Evolutionary conservation across 2,113 vertebrate species (phyloP), one percentile per base, ranked within the genome.

Genomic region (Speoplatyrhinus poulsoni): DNA sequence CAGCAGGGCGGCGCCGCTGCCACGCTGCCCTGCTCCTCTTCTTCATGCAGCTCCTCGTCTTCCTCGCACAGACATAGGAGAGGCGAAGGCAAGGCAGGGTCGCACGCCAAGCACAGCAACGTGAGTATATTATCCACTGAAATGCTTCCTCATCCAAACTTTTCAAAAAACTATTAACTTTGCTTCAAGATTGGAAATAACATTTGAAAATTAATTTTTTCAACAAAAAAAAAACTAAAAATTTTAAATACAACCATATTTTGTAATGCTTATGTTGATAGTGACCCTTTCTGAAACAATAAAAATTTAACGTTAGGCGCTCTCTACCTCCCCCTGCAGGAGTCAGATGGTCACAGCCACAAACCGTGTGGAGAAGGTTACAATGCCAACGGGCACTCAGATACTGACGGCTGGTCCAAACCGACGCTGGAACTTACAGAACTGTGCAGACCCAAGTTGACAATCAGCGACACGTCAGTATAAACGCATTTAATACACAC

Each of bases 401-500:
- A 96, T 70, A 84, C 92, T 1, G 93, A 95, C 4, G 84, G 91
- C 70, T 99, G 96, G 96, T 92, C 94, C 0, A 89, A 95, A 71
- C 77, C 94, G 32, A 88, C 90, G 75, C 92, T 91, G 60, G 96
- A 95, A 67, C 93, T 91, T 19, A 65, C 92, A 52, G 96, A 95
- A 80, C 85, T 93, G 59, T 91, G 93, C 72, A 94, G 96, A 88
- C 95, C 96, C 19, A 95, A 92, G 81, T 94, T 98, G 81, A 91
- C 93, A 2, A 97, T 98, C 72, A 96, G 94, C 87, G 95, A 97
- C 91, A 94, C 90, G 96, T 99, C 93, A 68, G 96, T 96, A 77
- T 17, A 72, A 48, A 59, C 0, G 19, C 9, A n/a, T 8, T 13
- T 2, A 26, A 26, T 26, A 2, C 12, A 47, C 0, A 36, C 1